Conservation (phyloP, 2,888 invertebrate species). For the Drosophila anomalipes region DNA sequence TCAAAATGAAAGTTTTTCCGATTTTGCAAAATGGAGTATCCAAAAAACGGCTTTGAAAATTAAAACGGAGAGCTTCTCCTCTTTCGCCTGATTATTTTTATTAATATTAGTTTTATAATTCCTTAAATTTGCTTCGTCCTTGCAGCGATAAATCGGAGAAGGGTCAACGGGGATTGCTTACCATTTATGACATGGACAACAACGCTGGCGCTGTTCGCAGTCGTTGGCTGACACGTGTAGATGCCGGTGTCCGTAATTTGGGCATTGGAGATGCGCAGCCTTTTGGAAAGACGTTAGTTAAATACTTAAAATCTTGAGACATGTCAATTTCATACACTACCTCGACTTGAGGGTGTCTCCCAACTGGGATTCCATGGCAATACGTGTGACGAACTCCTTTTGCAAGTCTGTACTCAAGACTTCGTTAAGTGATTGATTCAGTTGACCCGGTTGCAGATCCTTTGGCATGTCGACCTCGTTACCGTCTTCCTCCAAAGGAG, state of each 20-base stretch:
- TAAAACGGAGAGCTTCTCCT: background rate
- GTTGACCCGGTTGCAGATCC: constrained; percentile 6
- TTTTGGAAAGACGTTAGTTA: constrained; percentile 48
- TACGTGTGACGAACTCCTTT: constrained; percentile 81
- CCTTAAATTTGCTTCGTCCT: background rate
- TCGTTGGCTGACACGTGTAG: constrained; percentile 95
- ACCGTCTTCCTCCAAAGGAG: constrained; percentile 79
- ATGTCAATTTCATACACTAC: constrained; percentile 50
- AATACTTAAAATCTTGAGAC: background rate
- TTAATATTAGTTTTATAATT: background rate
- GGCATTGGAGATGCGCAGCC: constrained; percentile 91
- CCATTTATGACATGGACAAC: constrained; percentile 96
- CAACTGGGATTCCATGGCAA: constrained; percentile 84
- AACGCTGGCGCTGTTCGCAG: constrained; percentile 93
- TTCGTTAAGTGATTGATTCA: constrained; percentile 51
- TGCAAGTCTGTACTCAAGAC: constrained; percentile 76
- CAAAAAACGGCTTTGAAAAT: background rate
- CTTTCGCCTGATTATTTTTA: background rate
- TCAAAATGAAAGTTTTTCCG: background rate
- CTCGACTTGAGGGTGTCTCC: constrained; percentile 90
- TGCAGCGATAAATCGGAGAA: background rate
- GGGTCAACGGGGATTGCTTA: constrained; percentile 84
- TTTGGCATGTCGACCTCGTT: constrained; percentile 15
- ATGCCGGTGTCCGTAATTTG: constrained; percentile 93
- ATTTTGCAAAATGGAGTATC: background rate